Percentiles rank a stretch among this genome's conserved stretches.
phyloP scores from a whole-genome alignment of 2,113 vertebrate genomes.

The Elaphurus davidianus region DNA sequence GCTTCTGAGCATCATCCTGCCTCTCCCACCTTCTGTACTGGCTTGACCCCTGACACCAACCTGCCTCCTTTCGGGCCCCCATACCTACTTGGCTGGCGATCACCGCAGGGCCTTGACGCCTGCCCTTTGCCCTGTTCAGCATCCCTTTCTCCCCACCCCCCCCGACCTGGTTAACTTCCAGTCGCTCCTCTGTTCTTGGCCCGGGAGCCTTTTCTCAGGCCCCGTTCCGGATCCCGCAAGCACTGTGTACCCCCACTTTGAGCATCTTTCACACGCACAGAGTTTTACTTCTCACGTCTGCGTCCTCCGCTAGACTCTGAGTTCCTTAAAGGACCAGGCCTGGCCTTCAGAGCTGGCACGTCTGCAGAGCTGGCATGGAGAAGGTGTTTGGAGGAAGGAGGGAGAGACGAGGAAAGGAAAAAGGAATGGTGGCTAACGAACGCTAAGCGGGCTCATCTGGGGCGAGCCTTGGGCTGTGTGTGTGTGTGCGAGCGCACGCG shows the following conservation, averaged over 20 bases:
- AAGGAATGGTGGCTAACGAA: not conserved
- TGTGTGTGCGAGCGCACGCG: too few species aligned
- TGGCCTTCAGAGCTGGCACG: not conserved
- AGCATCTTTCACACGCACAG: not conserved
- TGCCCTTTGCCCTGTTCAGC: not conserved
- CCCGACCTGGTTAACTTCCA: not conserved
- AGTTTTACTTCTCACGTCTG: not conserved
- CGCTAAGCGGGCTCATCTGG: accelerated
- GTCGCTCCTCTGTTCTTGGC: not conserved
- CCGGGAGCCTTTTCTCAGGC: not conserved
- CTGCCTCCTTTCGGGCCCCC: not conserved
- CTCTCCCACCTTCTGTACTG: not conserved
- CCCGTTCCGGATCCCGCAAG: too few species aligned
- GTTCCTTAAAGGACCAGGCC: not conserved
- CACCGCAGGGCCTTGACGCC: not conserved
- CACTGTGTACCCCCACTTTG: not conserved
- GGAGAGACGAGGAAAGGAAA: too few species aligned
- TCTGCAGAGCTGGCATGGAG: not conserved
- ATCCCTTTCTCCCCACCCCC: not conserved
- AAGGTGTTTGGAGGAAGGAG: not conserved
- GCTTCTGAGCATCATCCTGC: not conserved
- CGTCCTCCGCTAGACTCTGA: not conserved
- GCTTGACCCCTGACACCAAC: not conserved
- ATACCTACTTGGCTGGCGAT: not conserved
- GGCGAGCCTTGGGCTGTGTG: not conserved